Evolutionary conservation across 2,888 invertebrate genomes (phyloP), one percentile per base, ranked within the genome.

Genomic region (Abrostola tripartita): DNA sequence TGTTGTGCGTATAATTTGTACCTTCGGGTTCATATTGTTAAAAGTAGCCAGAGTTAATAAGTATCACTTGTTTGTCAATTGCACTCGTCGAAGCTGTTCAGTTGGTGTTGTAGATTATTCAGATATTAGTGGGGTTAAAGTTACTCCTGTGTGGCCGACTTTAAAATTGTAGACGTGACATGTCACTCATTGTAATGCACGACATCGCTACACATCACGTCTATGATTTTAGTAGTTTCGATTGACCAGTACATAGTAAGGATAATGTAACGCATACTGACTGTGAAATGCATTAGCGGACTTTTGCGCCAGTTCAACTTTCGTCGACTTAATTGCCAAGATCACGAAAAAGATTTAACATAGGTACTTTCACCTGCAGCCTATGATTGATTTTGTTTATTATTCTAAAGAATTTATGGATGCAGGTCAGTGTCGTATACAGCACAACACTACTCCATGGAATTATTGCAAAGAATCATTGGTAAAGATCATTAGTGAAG

Each of bases 11-110:
- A 86, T 88, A 75, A 87, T 88, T 88, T 87, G 85, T 88, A 85
- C 88, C 89, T 84, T 85, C 89, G 88, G 89, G 89, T 89, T 88
- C 88, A 86, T 90, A 91, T 93, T 93, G 93, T 94, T 94, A 90
- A 90, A n/a, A 82, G 90, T 94, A 94, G 93, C 88, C 89, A 88
- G 76, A 73, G 85, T 92, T 90, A 85, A 86, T 91, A 91, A 91
- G 91, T 89, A 90, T 91, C 94, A 94, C 94, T 94, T 90, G 94
- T 94, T 94, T 92, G 94, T 94, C 92, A 92, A 94, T 93, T 93
- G 94, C 94, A 94, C 94, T 85, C 89, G 89, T 92, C 90, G 89
- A 88, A 89, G 90, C 89, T 89, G 89, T 90, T 92, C 91, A 85
- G 87, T 91, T 92, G 90, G 90, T 86, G 85, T 90, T 88, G 88